A percentile compares a stretch with the other conserved stretches of the same genome.
These are phyloP conservation scores for Damaliscus lunatus DNA, from an alignment of 2,113 vertebrate genomes.

Conservation along the genomic window DNA sequence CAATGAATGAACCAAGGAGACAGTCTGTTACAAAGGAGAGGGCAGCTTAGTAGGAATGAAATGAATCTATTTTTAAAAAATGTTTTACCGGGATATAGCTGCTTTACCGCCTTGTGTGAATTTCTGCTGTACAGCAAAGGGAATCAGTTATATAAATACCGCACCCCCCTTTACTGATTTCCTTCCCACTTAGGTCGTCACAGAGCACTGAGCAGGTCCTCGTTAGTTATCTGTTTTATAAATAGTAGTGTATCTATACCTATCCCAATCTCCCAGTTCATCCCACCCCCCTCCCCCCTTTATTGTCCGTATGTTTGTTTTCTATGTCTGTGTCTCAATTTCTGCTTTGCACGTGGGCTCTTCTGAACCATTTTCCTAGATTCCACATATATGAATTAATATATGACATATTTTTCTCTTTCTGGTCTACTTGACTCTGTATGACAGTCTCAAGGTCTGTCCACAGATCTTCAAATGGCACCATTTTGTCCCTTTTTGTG, in stretches of 20 bases:
- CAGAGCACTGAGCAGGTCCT: not conserved
- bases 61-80: not conserved
- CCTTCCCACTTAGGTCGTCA: rapidly evolving
- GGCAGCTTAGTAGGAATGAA: not conserved
- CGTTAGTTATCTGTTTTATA: not conserved
- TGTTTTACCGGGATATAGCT: not conserved
- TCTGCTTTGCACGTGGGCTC: not conserved
- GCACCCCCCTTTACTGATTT: not conserved
- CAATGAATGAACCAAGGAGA: not conserved
- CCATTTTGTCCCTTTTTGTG: not conserved
- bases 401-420: not conserved
- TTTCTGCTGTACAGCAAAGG: not conserved
- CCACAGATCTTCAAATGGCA: not conserved
- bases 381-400: not conserved
- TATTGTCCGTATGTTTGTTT: not conserved
- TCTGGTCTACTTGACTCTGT: not conserved
- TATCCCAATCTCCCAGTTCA: not conserved
- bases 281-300: not conserved
- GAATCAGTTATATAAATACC: not conserved
- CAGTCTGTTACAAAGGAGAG: not conserved
- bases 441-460: not conserved
- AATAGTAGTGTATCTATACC: not conserved
- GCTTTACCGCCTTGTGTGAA: not conserved
- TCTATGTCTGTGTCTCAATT: not conserved
- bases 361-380: not conserved